These are phyloP conservation scores for Mongoloraphidia duomilia DNA, from an alignment of 2,888 invertebrate species.

Conservation along the genomic window DNA sequence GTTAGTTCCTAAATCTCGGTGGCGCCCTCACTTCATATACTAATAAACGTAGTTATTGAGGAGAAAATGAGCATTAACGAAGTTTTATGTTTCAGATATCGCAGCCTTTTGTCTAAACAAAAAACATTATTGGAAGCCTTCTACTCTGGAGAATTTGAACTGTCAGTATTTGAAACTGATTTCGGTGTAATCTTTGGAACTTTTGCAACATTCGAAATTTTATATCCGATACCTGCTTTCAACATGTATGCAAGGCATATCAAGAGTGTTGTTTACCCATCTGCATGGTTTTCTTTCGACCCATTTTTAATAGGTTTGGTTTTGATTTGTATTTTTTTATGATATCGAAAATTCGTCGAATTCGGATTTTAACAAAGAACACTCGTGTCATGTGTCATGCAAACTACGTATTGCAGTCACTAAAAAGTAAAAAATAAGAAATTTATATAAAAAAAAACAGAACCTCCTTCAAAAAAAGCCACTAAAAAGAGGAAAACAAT, in stretches of 20 bases:
- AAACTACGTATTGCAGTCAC: too few species aligned
- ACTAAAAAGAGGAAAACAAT: too few species aligned
- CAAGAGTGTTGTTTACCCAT: slow-evolving; percentile 33
- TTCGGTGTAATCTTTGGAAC: slow-evolving; percentile 38
- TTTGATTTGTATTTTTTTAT: neutral
- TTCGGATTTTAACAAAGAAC: neutral
- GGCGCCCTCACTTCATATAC: too few species aligned
- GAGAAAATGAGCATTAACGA: slow-evolving; percentile 12
- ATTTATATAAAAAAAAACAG: too few species aligned
- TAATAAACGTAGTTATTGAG: slow-evolving; percentile 3
- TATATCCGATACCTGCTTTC: slow-evolving; percentile 32
- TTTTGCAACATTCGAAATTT: slow-evolving; percentile 40
- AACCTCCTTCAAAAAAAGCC: too few species aligned
- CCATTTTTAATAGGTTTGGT: slow-evolving; percentile 33
- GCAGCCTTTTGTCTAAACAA: slow-evolving; percentile 36
- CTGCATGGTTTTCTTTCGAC: slow-evolving; percentile 40
- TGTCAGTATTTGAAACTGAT: slow-evolving; percentile 32
- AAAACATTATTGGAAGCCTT: slow-evolving; percentile 23
- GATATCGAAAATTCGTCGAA: slow-evolving; percentile 22
- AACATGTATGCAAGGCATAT: slow-evolving; percentile 28
- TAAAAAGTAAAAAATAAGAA: too few species aligned
- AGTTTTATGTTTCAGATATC: slow-evolving; percentile 24
- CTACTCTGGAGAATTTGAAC: slow-evolving; percentile 20
- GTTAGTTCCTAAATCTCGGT: too few species aligned
- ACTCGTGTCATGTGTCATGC: neutral